Evolutionary conservation across 2,888 invertebrate species (phyloP), one percentile per base, ranked within the genome.

Genomic region (Stenodera caucasica): DNA sequence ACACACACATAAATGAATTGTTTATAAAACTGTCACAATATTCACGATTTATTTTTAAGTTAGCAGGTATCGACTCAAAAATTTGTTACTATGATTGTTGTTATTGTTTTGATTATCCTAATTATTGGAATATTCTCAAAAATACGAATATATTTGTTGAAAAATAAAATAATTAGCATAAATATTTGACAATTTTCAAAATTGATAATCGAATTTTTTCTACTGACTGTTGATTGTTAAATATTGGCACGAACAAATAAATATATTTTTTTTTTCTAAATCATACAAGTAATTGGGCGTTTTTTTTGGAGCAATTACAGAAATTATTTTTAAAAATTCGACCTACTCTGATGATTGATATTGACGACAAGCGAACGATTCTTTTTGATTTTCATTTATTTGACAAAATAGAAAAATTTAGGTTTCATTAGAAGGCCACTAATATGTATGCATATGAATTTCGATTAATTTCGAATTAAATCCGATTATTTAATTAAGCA

Each of bases 301-400:
- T 40, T 40, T 40, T 40, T 18, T 40, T 40, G 40, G 40, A 40
- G 40, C 37, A 40, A 40, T 40, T 40, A 40, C 37, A 40, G 37
- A 8, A 40, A 40, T 7, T 40, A 40, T 40, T 40, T 40, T 40
- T 40, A 40, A 40, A 40, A 40, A 40, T 40, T 40, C 40, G 40
- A 40, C 40, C 40, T 40, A 33, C 12, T 50, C 56, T 50, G 63
- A 15, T 57, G 60, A 63, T 49, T 59, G 62, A 59, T 58, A 49
- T 49, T 50, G 50, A 37, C 56, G 60, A 63, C 63, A 63, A 57
- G 30, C 52, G 57, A 32, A 35, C 52, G 52, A 21, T 57, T 35
- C 37, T 49, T 63, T 57, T 57, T 61, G 49, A 49, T 50, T 55
- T 60, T 60, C 57, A 60, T 63, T 63, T 64, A 60, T 50, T 45